These are phyloP conservation scores for Sebastes fasciatus DNA, from an alignment of 2,113 vertebrate genomes.

Conservation along the genomic window DNA sequence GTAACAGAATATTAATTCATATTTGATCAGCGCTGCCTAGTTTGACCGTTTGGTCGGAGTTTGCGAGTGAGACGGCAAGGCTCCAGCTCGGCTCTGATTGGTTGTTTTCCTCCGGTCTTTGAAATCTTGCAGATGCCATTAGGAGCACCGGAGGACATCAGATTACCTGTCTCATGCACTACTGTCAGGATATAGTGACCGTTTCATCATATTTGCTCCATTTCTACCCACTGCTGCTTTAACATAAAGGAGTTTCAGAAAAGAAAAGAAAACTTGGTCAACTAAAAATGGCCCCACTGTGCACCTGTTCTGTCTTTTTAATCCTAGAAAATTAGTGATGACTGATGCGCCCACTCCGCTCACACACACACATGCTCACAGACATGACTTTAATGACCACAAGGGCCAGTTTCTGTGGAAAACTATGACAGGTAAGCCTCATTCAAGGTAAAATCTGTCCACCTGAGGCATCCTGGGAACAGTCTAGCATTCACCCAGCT, in stretches of 20 bases:
- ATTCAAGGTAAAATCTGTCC: background rate
- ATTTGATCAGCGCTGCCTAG: no score
- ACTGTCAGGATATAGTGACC: no score
- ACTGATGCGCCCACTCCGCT: constrained; percentile 1
- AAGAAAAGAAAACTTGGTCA: background rate
- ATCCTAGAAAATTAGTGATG: background rate
- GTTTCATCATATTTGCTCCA: no score
- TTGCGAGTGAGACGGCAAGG: no score
- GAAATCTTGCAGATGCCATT: no score
- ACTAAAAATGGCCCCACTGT: background rate
- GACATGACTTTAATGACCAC: constrained; percentile 5
- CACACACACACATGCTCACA: background rate
- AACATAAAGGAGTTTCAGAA: background rate
- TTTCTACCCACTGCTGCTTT: background rate
- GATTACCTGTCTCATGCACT: no score
- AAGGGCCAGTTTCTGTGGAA: constrained; percentile 2
- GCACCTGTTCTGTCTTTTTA: constrained; percentile 1
- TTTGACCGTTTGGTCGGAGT: no score
- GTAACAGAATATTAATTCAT: no score
- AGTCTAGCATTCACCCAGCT: background rate
- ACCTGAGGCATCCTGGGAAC: background rate
- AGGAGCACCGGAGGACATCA: background rate
- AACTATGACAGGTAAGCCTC: constrained; percentile 10
- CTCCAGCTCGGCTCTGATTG: no score
- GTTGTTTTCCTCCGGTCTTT: no score